A percentile compares a stretch with the other conserved stretches of the same genome.
Evolutionary conservation across 2,113 vertebrate species (phyloP).

Genomic region (Toxotes jaculatrix): DNA sequence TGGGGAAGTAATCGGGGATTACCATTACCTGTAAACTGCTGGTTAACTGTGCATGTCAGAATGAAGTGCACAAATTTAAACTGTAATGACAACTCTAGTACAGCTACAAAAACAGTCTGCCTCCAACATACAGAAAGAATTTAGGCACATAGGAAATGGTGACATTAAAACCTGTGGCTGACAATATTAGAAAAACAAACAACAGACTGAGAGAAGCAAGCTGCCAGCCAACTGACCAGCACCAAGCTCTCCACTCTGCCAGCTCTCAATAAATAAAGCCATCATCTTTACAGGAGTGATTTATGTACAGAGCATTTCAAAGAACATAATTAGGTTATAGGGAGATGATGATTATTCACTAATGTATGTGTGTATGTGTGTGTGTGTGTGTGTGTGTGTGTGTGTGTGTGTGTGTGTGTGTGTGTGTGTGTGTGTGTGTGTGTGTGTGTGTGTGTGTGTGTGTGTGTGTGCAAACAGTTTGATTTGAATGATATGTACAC

Average conservation of each 20-base stretch:
- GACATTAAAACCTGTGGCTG: constrained; percentile 27
- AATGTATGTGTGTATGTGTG: constrained; percentile 4
- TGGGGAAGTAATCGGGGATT: constrained; percentile 68
- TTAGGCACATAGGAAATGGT: constrained; percentile 6
- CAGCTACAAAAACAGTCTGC: constrained; percentile 44
- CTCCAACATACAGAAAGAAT: constrained; percentile 24
- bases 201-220: constrained; percentile 41
- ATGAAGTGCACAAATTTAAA: constrained; percentile 71
- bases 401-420: constrained; percentile 9
- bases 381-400: constrained; percentile 21
- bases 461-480: constrained; percentile 19
- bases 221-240: constrained; percentile 46
- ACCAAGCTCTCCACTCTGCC: constrained; percentile 23
- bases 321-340: constrained; percentile 2
- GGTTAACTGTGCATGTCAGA: constrained; percentile 78
- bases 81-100: constrained; percentile 43
- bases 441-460: constrained; percentile 2
- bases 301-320: constrained; percentile 21
- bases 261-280: constrained; percentile 2
- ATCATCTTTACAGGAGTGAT: constrained; percentile 15
- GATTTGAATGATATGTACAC: constrained; percentile 25
- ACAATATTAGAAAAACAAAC: constrained; percentile 50
- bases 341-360: constrained; percentile 21
- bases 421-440: constrained; percentile 12
- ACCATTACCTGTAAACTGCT: constrained; percentile 80